Percentiles rank a stretch among this genome's conserved stretches.
These are phyloP conservation scores for Barbus barbus DNA, from an alignment of 2,113 vertebrate genomes.

Conservation along the genomic window DNA sequence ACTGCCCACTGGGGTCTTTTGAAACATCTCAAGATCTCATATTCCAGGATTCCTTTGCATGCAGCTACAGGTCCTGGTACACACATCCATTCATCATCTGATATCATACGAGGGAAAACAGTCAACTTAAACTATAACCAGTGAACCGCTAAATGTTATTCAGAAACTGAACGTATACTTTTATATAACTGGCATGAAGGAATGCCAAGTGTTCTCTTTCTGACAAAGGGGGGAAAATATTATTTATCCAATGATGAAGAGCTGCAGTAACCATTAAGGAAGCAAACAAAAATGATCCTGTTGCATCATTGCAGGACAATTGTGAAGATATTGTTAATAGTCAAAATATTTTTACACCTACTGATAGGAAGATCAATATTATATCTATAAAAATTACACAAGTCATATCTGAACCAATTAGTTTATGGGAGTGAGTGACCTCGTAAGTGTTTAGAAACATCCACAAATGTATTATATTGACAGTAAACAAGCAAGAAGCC, in stretches of 20 bases:
- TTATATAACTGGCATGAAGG: too few relatives aligned
- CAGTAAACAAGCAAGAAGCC: slow-evolving; percentile 6
- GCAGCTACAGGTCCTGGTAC: slow-evolving; percentile 11
- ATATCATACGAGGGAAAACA: not conserved
- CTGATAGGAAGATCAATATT: not conserved
- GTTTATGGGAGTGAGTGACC: not conserved
- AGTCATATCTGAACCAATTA: not conserved
- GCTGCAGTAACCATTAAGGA: not conserved
- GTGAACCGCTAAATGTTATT: not conserved
- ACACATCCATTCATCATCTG: slow-evolving; percentile 12
- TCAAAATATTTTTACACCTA: not conserved
- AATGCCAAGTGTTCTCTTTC: not conserved
- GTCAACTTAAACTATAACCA: not conserved
- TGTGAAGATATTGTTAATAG: not conserved
- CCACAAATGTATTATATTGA: not conserved
- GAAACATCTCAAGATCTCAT: not conserved
- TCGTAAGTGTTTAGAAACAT: not conserved
- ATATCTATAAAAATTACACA: too few relatives aligned
- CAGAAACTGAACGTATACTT: not conserved
- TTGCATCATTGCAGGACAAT: not conserved
- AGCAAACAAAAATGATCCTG: not conserved
- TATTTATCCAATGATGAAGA: not conserved
- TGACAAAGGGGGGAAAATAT: not conserved
- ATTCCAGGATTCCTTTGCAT: slow-evolving; percentile 2
- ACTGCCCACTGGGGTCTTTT: slow-evolving; percentile 7